Percentiles rank a stretch among this genome's conserved stretches.
Evolutionary conservation across 2,888 invertebrate species (phyloP).

Genomic region (Coenonympha glycerion): DNA sequence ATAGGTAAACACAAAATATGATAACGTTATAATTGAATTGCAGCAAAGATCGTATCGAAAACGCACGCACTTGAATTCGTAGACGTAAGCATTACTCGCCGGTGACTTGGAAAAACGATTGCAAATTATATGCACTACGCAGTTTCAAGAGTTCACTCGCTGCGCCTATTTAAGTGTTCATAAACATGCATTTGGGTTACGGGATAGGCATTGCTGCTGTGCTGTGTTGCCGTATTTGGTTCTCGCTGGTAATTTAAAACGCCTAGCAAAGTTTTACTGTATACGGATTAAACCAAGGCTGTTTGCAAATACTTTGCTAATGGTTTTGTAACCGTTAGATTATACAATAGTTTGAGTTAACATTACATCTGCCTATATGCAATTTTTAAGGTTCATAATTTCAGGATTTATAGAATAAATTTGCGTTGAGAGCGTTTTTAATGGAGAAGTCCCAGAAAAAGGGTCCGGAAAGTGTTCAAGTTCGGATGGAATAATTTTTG

Average conservation of each 20-base stretch:
- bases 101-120: conserved; percentile 11
- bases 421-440: too few relatives aligned
- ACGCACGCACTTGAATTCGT: too few relatives aligned
- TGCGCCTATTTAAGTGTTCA: conserved; percentile 20
- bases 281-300: background rate
- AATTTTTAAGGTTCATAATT: too few relatives aligned
- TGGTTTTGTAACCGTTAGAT: background rate
- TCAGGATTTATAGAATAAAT: too few relatives aligned
- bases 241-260: conserved; percentile 4
- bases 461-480: too few relatives aligned
- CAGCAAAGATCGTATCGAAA: too few relatives aligned
- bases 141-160: conserved; percentile 19
- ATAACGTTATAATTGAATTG: too few relatives aligned
- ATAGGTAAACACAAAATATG: too few relatives aligned
- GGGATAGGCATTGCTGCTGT: conserved; percentile 17
- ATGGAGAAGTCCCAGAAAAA: too few relatives aligned
- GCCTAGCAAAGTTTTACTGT: conserved; percentile 1
- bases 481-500: too few relatives aligned
- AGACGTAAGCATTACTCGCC: background rate
- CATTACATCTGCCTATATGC: background rate
- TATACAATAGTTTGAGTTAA: background rate
- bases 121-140: conserved; percentile 21
- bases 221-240: conserved; percentile 16
- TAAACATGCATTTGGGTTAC: conserved; percentile 27
- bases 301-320: background rate